Evolutionary conservation across 2,797 vertebrate species (phyloP).

Genomic region (Brachymystax lenok): DNA sequence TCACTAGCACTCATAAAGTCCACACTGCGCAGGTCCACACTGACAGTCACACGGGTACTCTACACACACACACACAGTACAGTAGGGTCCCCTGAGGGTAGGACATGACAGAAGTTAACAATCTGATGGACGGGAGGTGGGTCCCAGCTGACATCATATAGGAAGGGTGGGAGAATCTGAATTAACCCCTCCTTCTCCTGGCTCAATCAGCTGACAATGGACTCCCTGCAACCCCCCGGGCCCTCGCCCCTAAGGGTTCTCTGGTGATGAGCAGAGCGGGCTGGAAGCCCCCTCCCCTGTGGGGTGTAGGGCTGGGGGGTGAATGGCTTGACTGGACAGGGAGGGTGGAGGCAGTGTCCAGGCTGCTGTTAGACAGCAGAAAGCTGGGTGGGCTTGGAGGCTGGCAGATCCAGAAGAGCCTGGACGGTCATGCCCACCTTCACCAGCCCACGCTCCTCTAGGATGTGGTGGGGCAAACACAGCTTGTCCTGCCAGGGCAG

Average conservation of each 20-base stretch:
- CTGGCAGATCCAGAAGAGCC: slow-evolving; percentile 90
- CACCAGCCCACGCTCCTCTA: slow-evolving; percentile 94
- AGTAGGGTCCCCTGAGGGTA: slow-evolving; percentile 20
- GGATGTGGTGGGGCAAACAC: slow-evolving; percentile 96
- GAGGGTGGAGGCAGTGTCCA: slow-evolving; percentile 30
- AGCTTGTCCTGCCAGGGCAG: slow-evolving; percentile 84
- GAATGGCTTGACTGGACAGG: slow-evolving; percentile 25
- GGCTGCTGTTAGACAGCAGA: slow-evolving; percentile 80
- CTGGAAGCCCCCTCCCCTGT: slow-evolving; percentile 4
- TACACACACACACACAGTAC: slow-evolving; percentile 28
- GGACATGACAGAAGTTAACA: slow-evolving; percentile 37
- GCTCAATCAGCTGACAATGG: slow-evolving; percentile 65
- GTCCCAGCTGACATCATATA: slow-evolving; percentile 68
- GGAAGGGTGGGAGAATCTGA: slow-evolving; percentile 43
- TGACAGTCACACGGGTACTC: slow-evolving; percentile 22
- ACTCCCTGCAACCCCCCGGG: slow-evolving; percentile 33
- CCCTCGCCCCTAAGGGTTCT: slow-evolving; percentile 56
- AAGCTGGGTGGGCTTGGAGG: slow-evolving; percentile 82
- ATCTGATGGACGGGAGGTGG: slow-evolving; percentile 37
- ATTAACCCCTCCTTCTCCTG: slow-evolving; percentile 47
- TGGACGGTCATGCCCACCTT: slow-evolving; percentile 94
- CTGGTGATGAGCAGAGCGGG: slow-evolving; percentile 28
- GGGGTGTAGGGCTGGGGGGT: slow-evolving; percentile 15
- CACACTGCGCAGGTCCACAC: slow-evolving; percentile 34
- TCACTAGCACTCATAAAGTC: slow-evolving; percentile 24